Evolutionary conservation across 2,797 vertebrate species (phyloP).

Genomic region (Diplodus puntazzo): DNA sequence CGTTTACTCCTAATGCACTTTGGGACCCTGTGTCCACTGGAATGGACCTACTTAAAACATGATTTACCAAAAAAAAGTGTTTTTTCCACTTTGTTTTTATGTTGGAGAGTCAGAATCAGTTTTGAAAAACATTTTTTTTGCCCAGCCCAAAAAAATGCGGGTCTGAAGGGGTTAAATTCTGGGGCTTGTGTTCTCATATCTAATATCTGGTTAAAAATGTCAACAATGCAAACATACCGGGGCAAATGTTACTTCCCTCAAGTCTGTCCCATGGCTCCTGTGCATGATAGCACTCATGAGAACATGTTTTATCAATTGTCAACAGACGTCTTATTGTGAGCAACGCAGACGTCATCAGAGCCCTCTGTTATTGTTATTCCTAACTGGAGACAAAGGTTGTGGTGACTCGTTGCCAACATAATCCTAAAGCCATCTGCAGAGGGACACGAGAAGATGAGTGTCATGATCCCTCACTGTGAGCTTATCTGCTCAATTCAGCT

Average conservation of each 20-base stretch:
- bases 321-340: neutral
- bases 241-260: neutral
- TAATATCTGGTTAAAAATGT: neutral
- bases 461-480: slow-evolving; percentile 41
- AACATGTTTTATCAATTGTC: neutral
- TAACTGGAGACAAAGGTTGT: slow-evolving; percentile 41
- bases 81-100: too few relatives aligned
- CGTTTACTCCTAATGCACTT: neutral
- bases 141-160: too few relatives aligned
- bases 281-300: neutral
- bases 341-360: neutral
- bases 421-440: slow-evolving; percentile 55
- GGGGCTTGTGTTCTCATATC: neutral
- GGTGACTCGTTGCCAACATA: slow-evolving; percentile 20
- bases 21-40: too few relatives aligned
- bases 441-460: slow-evolving; percentile 39
- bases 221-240: neutral
- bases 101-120: too few relatives aligned
- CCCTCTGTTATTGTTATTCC: slow-evolving; percentile 24
- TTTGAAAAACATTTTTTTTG: too few relatives aligned
- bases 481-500: slow-evolving; percentile 45
- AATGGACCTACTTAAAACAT: too few relatives aligned
- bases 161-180: neutral
- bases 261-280: neutral
- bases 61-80: too few relatives aligned